Conservation (phyloP, 2,888 invertebrate species). For the Beris chalybata region DNA sequence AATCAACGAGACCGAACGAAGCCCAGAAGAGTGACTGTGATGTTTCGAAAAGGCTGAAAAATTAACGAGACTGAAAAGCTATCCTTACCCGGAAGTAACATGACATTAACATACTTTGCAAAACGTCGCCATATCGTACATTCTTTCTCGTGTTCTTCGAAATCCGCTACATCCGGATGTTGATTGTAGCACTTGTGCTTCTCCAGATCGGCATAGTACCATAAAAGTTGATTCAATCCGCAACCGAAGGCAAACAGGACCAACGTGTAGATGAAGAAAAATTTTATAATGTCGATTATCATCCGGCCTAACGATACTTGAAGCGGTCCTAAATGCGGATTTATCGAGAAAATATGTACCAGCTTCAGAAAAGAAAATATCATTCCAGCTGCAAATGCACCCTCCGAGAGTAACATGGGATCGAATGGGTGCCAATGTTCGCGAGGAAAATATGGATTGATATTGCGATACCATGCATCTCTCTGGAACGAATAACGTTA, state of each 20-base stretch:
- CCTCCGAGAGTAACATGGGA: conserved; percentile 89
- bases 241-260: conserved; percentile 95
- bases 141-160: conserved; percentile 80
- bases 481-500: conserved; percentile 56
- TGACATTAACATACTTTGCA: conserved; percentile 67
- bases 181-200: conserved; percentile 81
- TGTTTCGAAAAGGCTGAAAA: conserved; percentile 89
- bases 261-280: conserved; percentile 91
- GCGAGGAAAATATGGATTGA: conserved; percentile 82
- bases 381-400: conserved; percentile 96
- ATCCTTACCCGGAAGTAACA: not conserved
- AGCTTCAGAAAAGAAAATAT: conserved; percentile 94
- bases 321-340: conserved; percentile 89
- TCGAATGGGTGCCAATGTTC: conserved; percentile 94
- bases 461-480: conserved; percentile 66
- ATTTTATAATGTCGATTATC: conserved; percentile 94
- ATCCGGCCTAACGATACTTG: conserved; percentile 93
- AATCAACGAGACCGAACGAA: conserved; percentile 92
- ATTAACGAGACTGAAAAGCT: not conserved
- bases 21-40: conserved; percentile 98
- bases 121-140: conserved; percentile 87
- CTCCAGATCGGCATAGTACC: conserved; percentile 91
- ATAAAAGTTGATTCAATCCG: conserved; percentile 89
- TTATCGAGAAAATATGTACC: conserved; percentile 95
- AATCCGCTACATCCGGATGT: conserved; percentile 74